These are phyloP conservation scores for Choloepus didactylus DNA, from an alignment of 2,797 vertebrate species.

Conservation along the genomic window DNA sequence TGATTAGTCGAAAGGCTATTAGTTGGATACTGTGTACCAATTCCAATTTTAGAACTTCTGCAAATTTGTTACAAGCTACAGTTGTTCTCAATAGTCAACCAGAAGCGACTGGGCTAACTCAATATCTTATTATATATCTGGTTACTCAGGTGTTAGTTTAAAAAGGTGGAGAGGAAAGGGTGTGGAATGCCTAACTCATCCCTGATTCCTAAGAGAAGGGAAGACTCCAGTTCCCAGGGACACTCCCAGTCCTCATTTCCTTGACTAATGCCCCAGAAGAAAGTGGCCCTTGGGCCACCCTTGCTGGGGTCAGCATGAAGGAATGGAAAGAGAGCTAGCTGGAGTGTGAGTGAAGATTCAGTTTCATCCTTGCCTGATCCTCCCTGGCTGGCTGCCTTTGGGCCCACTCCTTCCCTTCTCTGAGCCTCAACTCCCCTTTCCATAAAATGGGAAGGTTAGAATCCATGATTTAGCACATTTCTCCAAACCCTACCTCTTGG, in stretches of 20 bases:
- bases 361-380: not conserved
- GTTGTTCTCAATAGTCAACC: not conserved
- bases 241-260: not conserved
- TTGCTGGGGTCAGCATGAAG: no score
- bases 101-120: constrained; percentile 19
- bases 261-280: not conserved
- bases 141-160: not conserved
- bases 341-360: fast-evolving
- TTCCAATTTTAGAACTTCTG: constrained; percentile 67
- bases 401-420: not conserved
- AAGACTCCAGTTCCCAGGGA: not conserved
- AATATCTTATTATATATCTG: constrained; percentile 15
- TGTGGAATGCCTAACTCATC: not conserved
- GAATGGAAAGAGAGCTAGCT: not conserved
- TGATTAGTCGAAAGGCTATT: constrained; percentile 72
- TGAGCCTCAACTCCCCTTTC: not conserved
- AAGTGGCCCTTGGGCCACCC: not conserved
- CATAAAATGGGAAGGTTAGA: not conserved
- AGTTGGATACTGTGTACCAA: constrained; percentile 63
- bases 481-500: not conserved
- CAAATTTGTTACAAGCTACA: constrained; percentile 36
- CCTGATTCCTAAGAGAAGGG: not conserved
- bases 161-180: not conserved
- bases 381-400: not conserved
- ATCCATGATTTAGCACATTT: not conserved